Evolutionary conservation across 2,113 vertebrate genomes (phyloP).

Genomic region (Erythrocercus mccallii): DNA sequence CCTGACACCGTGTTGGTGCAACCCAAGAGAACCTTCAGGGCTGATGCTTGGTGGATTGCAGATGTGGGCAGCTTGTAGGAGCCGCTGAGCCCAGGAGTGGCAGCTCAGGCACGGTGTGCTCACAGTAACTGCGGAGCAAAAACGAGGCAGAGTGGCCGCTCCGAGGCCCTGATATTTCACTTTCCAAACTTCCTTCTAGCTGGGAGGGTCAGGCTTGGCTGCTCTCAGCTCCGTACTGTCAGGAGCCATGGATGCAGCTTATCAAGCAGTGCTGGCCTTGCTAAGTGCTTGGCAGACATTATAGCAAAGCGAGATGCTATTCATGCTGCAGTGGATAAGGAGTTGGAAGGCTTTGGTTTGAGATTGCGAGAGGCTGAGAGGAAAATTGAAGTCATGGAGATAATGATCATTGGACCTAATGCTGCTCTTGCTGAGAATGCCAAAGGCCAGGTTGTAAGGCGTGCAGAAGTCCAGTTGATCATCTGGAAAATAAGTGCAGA

Average conservation of each 20-base stretch:
- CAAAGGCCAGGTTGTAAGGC: slow-evolving; percentile 52
- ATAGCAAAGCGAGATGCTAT: slow-evolving; percentile 33
- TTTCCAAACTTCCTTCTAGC: background rate
- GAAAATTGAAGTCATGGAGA: slow-evolving; percentile 66
- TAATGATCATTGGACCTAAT: slow-evolving; percentile 58
- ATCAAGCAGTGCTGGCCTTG: slow-evolving; percentile 35
- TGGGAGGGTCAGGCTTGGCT: slow-evolving; percentile 51
- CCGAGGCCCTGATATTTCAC: background rate
- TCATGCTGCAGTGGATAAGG: slow-evolving; percentile 59
- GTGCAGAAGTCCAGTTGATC: slow-evolving; percentile 47
- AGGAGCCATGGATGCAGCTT: slow-evolving; percentile 32
- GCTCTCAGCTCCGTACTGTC: background rate
- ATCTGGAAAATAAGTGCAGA: slow-evolving; percentile 62
- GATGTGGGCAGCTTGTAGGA: background rate
- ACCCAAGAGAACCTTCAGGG: background rate
- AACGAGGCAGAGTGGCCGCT: background rate
- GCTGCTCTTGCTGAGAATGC: slow-evolving; percentile 60
- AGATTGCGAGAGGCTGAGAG: slow-evolving; percentile 57
- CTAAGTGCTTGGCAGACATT: slow-evolving; percentile 57
- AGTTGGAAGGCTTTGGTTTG: slow-evolving; percentile 51
- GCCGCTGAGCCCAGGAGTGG: background rate
- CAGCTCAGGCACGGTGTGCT: background rate
- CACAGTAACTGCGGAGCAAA: background rate
- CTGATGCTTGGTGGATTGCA: background rate
- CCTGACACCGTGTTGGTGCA: background rate